A percentile compares a stretch with the other conserved stretches of the same genome.
These are phyloP conservation scores for Microcebus tavaratra DNA, from an alignment of 2,113 vertebrate species.

Conservation along the genomic window DNA sequence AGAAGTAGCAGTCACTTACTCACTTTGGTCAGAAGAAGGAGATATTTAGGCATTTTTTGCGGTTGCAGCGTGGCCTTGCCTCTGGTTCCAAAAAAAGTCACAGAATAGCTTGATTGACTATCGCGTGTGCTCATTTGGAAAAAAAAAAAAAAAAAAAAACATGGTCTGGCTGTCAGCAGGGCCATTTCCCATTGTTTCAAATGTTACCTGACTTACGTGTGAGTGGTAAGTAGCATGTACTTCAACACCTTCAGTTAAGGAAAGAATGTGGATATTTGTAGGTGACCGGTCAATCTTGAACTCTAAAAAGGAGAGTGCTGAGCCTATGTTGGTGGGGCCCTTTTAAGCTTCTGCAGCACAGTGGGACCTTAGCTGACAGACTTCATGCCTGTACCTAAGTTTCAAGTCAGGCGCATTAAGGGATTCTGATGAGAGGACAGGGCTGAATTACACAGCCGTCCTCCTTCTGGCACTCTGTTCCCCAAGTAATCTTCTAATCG, in stretches of 20 bases:
- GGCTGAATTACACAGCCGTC: background rate
- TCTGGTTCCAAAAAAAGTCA: background rate
- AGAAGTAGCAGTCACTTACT: background rate
- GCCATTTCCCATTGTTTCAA: background rate
- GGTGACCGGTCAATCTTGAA: background rate
- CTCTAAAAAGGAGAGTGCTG: background rate
- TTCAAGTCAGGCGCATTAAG: background rate
- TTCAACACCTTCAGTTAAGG: background rate
- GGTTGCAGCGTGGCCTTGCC: background rate
- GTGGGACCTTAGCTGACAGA: background rate
- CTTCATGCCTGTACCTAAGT: rapidly evolving
- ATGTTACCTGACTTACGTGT: background rate
- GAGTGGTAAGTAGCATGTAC: background rate
- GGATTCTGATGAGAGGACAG: background rate
- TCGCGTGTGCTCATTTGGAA: background rate
- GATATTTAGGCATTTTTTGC: background rate
- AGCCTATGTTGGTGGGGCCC: rapidly evolving
- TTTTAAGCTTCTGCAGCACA: background rate
- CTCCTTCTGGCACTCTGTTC: rapidly evolving
- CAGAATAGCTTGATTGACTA: background rate
- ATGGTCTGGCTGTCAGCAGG: background rate
- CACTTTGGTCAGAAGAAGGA: background rate
- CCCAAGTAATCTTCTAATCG: background rate
- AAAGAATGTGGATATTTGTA: background rate
- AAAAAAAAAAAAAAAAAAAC: too few relatives aligned